These are phyloP conservation scores for Euspilapteryx auroguttella DNA, from an alignment of 2,888 invertebrate species.

Conservation along the genomic window DNA sequence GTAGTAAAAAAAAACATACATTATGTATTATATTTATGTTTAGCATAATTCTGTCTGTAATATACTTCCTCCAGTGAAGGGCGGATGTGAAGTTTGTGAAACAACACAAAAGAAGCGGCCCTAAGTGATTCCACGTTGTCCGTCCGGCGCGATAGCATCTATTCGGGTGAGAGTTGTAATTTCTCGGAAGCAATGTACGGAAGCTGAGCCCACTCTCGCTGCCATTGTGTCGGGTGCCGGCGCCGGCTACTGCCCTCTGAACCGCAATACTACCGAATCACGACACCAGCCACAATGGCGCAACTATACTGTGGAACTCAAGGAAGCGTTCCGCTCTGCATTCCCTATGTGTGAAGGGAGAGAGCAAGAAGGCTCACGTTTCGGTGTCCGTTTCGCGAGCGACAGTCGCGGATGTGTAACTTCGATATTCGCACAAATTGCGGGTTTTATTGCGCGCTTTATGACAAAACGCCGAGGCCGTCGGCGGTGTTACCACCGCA, in stretches of 20 bases:
- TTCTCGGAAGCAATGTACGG: conserved; percentile 36
- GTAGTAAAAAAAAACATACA: too few relatives aligned
- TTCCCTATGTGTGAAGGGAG: conserved; percentile 31
- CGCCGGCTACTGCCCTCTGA: conserved; percentile 38
- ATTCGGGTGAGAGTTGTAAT: conserved; percentile 20
- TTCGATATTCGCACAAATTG: conserved; percentile 19
- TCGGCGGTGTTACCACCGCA: conserved; percentile 21
- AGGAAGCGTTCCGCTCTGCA: conserved; percentile 56
- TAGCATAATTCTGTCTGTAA: too few relatives aligned
- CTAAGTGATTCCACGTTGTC: background rate
- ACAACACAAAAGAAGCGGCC: background rate
- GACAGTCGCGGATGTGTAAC: conserved; percentile 45
- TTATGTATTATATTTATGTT: too few relatives aligned
- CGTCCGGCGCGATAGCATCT: conserved; percentile 3
- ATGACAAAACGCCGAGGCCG: conserved; percentile 16
- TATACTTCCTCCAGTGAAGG: too few relatives aligned
- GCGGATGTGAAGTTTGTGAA: too few relatives aligned
- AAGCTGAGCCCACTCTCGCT: conserved; percentile 39
- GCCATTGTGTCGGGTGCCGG: conserved; percentile 35
- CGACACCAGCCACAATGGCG: conserved; percentile 22
- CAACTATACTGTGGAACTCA: too few relatives aligned
- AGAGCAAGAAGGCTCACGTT: conserved; percentile 36
- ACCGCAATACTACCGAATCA: conserved; percentile 28
- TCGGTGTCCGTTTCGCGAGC: conserved; percentile 34
- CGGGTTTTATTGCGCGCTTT: conserved; percentile 8